Conservation (phyloP, 2,888 invertebrate genomes). For the Chaetoderma sp. region DNA sequence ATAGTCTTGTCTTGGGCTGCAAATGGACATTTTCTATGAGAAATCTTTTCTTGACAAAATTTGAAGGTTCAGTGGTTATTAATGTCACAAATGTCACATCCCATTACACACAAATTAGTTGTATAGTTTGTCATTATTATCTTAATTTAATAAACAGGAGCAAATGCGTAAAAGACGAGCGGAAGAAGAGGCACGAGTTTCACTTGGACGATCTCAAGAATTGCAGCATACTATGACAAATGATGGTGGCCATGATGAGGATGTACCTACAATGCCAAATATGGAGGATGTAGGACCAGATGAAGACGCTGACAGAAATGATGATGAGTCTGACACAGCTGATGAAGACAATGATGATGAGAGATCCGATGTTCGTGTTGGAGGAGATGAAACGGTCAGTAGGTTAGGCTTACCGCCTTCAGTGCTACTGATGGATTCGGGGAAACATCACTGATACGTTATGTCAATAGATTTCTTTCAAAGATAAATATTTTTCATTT, state of each 20-base stretch:
- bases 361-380: not conserved
- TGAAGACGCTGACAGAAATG: conserved; percentile 17
- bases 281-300: not conserved
- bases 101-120: no score
- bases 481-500: no score
- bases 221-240: not conserved
- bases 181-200: not conserved
- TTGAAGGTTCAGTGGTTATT: no score
- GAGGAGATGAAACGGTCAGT: not conserved
- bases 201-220: not conserved
- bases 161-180: not conserved
- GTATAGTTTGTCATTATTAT: no score
- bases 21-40: no score
- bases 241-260: not conserved
- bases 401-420: no score
- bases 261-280: not conserved
- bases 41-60: no score
- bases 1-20: no score
- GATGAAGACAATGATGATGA: conserved; percentile 19
- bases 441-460: no score
- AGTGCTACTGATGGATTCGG: no score
- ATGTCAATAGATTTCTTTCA: no score
- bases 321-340: conserved; percentile 17
- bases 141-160: not conserved
- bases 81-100: no score